Evolutionary conservation across 2,888 invertebrate genomes (phyloP), one percentile per base, ranked within the genome.

Genomic region (Drosophila colorata): DNA sequence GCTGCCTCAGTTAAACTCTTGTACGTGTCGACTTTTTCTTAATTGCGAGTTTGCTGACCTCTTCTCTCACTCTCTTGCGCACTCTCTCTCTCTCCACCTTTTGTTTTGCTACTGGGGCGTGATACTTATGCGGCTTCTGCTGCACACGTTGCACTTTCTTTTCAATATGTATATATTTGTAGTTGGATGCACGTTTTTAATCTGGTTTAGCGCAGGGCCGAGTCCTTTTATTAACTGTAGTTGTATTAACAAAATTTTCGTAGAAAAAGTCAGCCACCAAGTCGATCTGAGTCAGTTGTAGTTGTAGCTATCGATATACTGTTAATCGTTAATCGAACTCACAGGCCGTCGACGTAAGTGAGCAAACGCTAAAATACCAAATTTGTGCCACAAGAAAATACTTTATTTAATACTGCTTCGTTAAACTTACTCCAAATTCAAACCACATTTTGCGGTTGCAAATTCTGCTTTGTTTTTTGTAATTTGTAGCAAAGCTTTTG

Each of bases 21-120:
- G 87, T 87, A 84, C 86, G 89, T 88, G 87, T 86, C 88, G 84
- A 87, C 89, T 88, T 81, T 87, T 82, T 80, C 78, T 88, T 85
- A 85, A 80, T 85, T 86, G 76, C 71, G 75, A 75, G 88, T 88
- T 85, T 78, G 86, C 87, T 88, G 86, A 87, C 87, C 87, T 85
- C 86, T 85, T 74, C 69, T 74, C 76, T 66, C 48, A 48, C 69
- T 61, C 60, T 53, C 64, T 72, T 67, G 65, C 51, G 69, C 75
- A 70, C 73, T 72, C 83, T 67, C 69, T 72, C 83, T 67, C 69
- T 68, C 40, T 72, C 70, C 69, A 55, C 73, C 65, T 78, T 66
- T 68, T 88, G 87, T 82, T 88, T 67, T 74, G 77, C 73, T 81
- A 64, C 63, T 84, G 78, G 89, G 90, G 56, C 58, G 68, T 63